Percentiles rank a stretch among this genome's conserved stretches.
Evolutionary conservation across 2,888 invertebrate genomes (phyloP).

Genomic region (Cyclophora albipunctata): DNA sequence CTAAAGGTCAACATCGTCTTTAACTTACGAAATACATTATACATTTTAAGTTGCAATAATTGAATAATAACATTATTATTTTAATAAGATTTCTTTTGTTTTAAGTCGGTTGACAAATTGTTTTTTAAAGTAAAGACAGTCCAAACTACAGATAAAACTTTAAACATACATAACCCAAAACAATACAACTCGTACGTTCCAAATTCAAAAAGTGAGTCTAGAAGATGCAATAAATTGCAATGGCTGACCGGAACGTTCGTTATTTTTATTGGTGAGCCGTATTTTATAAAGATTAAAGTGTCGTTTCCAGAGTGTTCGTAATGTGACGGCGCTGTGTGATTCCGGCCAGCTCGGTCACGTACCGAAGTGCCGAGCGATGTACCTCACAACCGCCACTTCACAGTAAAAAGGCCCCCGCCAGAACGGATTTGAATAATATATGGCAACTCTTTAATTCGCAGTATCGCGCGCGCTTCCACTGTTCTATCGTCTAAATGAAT

Average conservation of each 20-base stretch:
- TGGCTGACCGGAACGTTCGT: not conserved
- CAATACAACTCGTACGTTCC: too few species aligned
- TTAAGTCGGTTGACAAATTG: too few species aligned
- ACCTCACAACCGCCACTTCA: constrained; percentile 63
- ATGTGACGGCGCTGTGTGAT: constrained; percentile 29
- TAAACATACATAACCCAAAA: too few species aligned
- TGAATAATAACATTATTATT: too few species aligned
- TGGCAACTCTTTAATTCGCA: constrained; percentile 54
- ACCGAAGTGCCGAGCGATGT: constrained; percentile 71
- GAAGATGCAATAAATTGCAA: not conserved
- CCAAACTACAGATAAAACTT: too few species aligned
- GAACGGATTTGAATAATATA: constrained; percentile 68
- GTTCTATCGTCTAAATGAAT: constrained; percentile 15
- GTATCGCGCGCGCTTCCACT: constrained; percentile 19
- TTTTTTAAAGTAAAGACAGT: too few species aligned
- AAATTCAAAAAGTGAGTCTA: too few species aligned
- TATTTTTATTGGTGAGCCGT: constrained; percentile 1
- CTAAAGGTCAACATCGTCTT: not conserved
- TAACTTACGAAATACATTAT: too few species aligned
- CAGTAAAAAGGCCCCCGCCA: constrained; percentile 61
- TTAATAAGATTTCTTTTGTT: too few species aligned
- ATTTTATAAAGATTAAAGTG: constrained; percentile 21
- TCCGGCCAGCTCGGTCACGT: constrained; percentile 59
- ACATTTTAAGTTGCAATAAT: too few species aligned
- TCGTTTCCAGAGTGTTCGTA: constrained; percentile 36